These are phyloP conservation scores for Acrocephalus arundinaceus DNA, from an alignment of 2,113 vertebrate genomes.

Conservation along the genomic window DNA sequence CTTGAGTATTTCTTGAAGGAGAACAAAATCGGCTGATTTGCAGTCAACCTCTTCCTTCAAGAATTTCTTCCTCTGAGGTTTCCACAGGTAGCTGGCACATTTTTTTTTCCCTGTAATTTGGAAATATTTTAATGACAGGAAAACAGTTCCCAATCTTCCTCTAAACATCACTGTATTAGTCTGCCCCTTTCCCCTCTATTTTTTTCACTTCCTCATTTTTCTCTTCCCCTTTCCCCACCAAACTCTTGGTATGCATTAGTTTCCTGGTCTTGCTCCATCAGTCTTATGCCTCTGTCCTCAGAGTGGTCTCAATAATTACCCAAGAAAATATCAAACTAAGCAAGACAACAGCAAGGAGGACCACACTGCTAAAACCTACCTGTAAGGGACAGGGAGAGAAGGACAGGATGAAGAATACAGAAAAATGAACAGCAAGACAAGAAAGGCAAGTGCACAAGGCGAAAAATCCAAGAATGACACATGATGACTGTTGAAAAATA, in stretches of 20 bases:
- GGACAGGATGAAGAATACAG: not conserved
- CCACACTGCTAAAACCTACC: not conserved
- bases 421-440: not conserved
- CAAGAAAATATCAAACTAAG: not conserved
- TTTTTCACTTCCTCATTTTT: not conserved
- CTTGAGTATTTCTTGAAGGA: not conserved
- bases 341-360: not conserved
- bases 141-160: not conserved
- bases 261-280: not conserved
- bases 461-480: not conserved
- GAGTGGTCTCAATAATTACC: not conserved
- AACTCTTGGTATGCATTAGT: not conserved
- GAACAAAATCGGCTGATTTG: not conserved
- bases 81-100: not conserved
- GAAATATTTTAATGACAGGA: not conserved
- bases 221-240: not conserved
- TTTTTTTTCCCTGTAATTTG: not conserved
- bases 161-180: not conserved
- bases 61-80: not conserved
- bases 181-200: not conserved
- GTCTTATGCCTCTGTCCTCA: not conserved
- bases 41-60: not conserved
- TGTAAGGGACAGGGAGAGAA: not conserved
- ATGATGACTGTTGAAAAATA: not conserved
- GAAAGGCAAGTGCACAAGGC: not conserved